Percentiles rank a stretch among this genome's conserved stretches.
phyloP scores from a whole-genome alignment of 1,140 invertebrate species.

The Microplitis mediator region DNA sequence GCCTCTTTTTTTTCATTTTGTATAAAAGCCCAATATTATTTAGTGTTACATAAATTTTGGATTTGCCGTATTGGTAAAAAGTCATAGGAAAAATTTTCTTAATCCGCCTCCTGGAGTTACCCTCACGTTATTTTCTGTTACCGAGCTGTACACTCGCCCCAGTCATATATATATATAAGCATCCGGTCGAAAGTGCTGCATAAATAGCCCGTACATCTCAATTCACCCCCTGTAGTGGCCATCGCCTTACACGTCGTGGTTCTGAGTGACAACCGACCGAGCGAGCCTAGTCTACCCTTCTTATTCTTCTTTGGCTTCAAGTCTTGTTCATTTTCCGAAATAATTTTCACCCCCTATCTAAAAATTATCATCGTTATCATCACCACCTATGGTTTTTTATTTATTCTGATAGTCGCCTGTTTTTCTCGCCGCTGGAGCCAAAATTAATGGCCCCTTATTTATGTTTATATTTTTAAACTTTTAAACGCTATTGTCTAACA shows the following conservation, averaged over 20 bases:
- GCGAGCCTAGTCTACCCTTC: background rate
- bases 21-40: too few species aligned
- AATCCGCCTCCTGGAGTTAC: background rate
- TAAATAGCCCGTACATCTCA: conserved; percentile 56
- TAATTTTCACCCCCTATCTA: background rate
- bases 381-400: too few species aligned
- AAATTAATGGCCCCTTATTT: too few species aligned
- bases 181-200: conserved; percentile 51
- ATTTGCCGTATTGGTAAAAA: background rate
- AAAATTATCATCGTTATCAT: too few species aligned
- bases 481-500: too few species aligned
- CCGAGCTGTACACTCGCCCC: background rate
- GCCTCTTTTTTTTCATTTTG: too few species aligned
- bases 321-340: conserved; percentile 18
- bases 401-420: too few species aligned
- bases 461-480: too few species aligned
- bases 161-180: conserved; percentile 9
- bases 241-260: conserved; percentile 52
- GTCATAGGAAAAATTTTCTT: background rate
- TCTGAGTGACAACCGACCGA: conserved; percentile 39
- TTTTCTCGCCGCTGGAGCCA: too few species aligned
- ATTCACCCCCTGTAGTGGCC: conserved; percentile 53
- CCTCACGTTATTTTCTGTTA: background rate
- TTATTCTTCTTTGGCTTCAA: conserved; percentile 5
- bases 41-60: background rate